phyloP scores from a whole-genome alignment of 2,113 vertebrate genomes.

The Anguilla rostrata region DNA sequence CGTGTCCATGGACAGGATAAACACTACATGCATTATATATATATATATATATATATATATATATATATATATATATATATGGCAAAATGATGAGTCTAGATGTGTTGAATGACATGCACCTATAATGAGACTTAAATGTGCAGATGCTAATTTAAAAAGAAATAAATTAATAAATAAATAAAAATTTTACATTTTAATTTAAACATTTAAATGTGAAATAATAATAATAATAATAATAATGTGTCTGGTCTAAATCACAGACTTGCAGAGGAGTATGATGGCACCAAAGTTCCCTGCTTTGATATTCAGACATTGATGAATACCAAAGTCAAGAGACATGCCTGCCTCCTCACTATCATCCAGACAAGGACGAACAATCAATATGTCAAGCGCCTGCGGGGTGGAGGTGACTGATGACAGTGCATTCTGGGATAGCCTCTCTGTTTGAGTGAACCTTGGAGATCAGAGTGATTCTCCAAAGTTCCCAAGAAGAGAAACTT shows the following conservation, averaged over 20 bases:
- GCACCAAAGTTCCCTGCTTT: background rate
- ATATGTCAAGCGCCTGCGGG: slow-evolving; percentile 17
- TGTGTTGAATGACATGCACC: no score
- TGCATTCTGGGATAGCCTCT: slow-evolving; percentile 19
- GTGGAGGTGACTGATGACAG: slow-evolving; percentile 25
- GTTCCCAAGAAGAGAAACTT: background rate
- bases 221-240: background rate
- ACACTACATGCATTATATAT: no score
- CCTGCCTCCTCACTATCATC: background rate
- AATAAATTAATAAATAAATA: background rate
- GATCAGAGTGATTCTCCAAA: background rate
- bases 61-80: no score
- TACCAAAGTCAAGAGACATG: background rate
- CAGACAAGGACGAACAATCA: slow-evolving; percentile 22
- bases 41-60: no score
- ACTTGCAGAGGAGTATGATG: background rate
- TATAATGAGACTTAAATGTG: no score
- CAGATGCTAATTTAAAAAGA: no score
- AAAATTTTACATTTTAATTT: background rate
- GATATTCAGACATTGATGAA: background rate
- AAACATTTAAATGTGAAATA: background rate
- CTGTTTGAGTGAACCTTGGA: background rate
- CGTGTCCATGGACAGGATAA: background rate
- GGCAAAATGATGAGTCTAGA: no score
- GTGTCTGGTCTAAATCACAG: background rate